These are phyloP conservation scores for Homarus gammarus DNA, from an alignment of 2,888 invertebrate genomes.

Conservation along the genomic window DNA sequence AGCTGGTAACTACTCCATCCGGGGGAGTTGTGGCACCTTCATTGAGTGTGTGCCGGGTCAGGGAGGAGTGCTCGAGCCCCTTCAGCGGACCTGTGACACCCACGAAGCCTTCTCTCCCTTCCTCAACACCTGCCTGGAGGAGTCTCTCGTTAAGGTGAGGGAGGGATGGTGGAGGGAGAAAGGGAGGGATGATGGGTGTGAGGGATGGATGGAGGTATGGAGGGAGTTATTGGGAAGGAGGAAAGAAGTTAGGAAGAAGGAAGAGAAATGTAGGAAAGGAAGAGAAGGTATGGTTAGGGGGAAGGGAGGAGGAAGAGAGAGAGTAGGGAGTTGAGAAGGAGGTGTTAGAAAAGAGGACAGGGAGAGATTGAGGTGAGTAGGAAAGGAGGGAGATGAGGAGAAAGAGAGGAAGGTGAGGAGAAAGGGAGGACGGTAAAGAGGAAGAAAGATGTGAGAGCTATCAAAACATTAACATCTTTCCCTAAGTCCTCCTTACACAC, in stretches of 20 bases:
- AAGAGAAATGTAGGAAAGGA: too few species aligned
- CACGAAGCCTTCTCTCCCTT: constrained; percentile 3
- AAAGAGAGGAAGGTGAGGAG: neutral
- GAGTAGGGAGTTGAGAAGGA: too few species aligned
- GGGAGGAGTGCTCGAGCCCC: neutral
- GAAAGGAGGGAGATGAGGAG: neutral
- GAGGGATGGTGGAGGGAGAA: neutral
- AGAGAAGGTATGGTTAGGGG: neutral
- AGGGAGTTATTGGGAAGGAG: too few species aligned
- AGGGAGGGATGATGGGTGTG: neutral
- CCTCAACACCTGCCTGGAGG: neutral
- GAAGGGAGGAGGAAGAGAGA: neutral
- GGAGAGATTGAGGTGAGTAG: too few species aligned
- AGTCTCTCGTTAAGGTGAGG: neutral
- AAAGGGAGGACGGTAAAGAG: neutral
- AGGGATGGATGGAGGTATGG: neutral
- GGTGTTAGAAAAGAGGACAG: too few species aligned
- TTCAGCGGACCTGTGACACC: neutral
- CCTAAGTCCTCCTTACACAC: too few species aligned
- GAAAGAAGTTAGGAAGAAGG: too few species aligned
- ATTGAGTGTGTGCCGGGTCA: constrained; percentile 2
- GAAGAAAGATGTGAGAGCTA: too few species aligned
- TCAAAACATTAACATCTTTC: too few species aligned
- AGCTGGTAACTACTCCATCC: neutral
- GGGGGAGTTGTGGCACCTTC: neutral